Conservation (phyloP, 1,140 invertebrate species). For the Drosophila baimaii region DNA sequence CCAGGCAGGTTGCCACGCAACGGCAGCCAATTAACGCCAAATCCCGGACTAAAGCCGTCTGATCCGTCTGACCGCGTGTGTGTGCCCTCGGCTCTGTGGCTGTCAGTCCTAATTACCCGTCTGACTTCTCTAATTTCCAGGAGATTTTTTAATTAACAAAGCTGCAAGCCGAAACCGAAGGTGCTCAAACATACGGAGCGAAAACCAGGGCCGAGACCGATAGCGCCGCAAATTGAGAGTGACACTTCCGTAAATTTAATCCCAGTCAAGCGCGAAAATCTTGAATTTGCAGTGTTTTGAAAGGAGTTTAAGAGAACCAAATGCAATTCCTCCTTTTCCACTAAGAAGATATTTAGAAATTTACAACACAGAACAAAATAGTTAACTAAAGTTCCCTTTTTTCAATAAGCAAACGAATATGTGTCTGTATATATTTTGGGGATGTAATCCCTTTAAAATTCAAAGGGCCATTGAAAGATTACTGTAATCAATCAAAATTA, state of each 20-base stretch:
- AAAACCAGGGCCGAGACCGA: conserved; percentile 5
- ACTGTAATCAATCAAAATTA: conserved; percentile 18
- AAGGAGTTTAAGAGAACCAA: not conserved
- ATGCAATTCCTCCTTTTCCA: too few relatives aligned
- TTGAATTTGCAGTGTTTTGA: not conserved
- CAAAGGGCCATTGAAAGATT: not conserved
- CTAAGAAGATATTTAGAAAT: too few relatives aligned
- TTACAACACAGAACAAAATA: not conserved
- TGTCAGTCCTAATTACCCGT: conserved; percentile 68
- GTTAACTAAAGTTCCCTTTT: not conserved
- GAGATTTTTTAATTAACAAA: conserved; percentile 63
- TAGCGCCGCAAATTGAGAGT: conserved; percentile 33
- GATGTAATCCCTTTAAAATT: not conserved
- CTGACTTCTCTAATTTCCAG: conserved; percentile 55
- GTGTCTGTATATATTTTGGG: not conserved
- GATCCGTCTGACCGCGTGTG: conserved; percentile 8
- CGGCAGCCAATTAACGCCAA: conserved; percentile 65
- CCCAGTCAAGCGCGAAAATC: not conserved
- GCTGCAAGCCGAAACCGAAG: conserved; percentile 39
- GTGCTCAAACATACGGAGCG: conserved; percentile 18
- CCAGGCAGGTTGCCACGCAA: conserved; percentile 41
- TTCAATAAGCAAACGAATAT: too few relatives aligned
- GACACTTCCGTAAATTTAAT: conserved; percentile 28
- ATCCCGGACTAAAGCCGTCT: conserved; percentile 41
- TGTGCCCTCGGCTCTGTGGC: conserved; percentile 19